Evolutionary conservation across 2,113 vertebrate species (phyloP).

Genomic region (Tretioscincus oriximinensis): DNA sequence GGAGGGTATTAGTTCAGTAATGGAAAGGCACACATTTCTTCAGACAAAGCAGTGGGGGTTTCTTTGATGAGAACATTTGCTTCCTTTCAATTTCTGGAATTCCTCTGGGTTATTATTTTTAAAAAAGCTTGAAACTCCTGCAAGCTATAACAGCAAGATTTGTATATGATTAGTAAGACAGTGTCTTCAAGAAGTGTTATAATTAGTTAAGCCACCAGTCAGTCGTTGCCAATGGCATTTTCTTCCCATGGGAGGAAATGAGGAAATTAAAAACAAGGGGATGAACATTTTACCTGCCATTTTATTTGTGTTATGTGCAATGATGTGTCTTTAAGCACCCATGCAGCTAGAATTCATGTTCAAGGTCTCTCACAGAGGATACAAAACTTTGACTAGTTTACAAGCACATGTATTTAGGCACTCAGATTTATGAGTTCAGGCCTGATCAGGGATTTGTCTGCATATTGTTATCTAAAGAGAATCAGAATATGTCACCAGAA

Average conservation of each 20-base stretch:
- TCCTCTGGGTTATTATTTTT: slow-evolving; percentile 15
- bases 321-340: neutral
- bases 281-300: neutral
- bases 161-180: slow-evolving; percentile 25
- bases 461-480: too few species aligned
- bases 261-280: neutral
- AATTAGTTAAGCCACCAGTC: slow-evolving; percentile 8
- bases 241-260: slow-evolving; percentile 5
- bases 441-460: too few species aligned
- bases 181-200: neutral
- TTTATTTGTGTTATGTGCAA: neutral
- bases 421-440: too few species aligned
- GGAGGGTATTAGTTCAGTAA: neutral
- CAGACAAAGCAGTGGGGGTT: neutral
- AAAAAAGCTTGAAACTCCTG: neutral
- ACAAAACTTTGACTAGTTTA: neutral
- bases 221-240: slow-evolving; percentile 30
- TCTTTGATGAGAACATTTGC: slow-evolving; percentile 7
- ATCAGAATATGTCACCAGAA: too few species aligned
- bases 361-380: neutral
- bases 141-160: neutral
- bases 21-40: neutral
- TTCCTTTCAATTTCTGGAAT: neutral
- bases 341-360: neutral
- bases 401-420: neutral